A percentile compares a stretch with the other conserved stretches of the same genome.
These are phyloP conservation scores for Ametastegia equiseti DNA, from an alignment of 2,888 invertebrate genomes.

Conservation along the genomic window DNA sequence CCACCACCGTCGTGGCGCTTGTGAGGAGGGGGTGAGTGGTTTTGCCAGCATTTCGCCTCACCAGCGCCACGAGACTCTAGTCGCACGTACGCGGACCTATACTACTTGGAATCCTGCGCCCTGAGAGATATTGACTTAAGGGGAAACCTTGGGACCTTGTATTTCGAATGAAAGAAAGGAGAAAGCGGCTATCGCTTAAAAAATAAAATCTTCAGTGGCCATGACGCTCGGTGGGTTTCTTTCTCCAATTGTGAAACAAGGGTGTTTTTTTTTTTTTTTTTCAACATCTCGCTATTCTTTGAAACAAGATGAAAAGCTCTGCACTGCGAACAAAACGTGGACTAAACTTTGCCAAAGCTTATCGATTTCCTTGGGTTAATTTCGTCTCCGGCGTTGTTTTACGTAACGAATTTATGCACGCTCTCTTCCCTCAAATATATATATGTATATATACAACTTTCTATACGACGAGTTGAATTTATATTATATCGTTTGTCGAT, in stretches of 20 bases:
- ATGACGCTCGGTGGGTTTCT: too few species aligned
- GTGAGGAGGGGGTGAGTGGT: constrained; percentile 40
- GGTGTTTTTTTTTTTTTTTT: background rate
- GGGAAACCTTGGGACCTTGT: background rate
- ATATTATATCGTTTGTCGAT: constrained; percentile 10
- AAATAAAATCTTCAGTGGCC: too few species aligned
- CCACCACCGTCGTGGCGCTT: constrained; percentile 44
- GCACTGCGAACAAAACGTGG: background rate
- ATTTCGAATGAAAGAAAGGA: background rate
- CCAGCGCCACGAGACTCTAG: constrained; percentile 46
- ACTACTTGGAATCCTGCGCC: constrained; percentile 17
- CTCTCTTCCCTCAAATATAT: constrained; percentile 24
- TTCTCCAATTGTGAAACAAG: background rate
- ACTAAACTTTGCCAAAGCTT: constrained; percentile 33
- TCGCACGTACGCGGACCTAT: constrained; percentile 36
- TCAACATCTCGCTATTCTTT: background rate
- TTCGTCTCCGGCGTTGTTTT: constrained; percentile 45
- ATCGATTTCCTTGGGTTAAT: constrained; percentile 50
- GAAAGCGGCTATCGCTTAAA: background rate
- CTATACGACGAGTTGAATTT: background rate
- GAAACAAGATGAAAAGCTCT: background rate
- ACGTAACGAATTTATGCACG: constrained; percentile 47
- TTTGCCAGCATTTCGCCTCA: constrained; percentile 39
- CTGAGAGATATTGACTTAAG: constrained; percentile 38
- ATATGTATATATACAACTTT: background rate